Evolutionary conservation across 2,888 invertebrate genomes (phyloP), one percentile per base, ranked within the genome.

Genomic region (Dasysyrphus albostriatus): DNA sequence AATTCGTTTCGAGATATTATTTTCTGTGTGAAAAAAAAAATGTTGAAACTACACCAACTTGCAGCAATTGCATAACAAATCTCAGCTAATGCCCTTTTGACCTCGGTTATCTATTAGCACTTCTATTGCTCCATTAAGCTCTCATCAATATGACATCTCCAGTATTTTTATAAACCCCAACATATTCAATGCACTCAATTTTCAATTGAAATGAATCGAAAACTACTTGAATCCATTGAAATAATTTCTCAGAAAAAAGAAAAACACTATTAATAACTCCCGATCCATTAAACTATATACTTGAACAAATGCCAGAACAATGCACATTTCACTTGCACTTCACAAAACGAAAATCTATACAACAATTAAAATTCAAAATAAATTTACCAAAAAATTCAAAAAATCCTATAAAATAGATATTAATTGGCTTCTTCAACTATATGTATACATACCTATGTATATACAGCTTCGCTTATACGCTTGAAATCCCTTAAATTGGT

Each of bases 351-450:
- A n/a, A 69, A 29, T 69, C 54, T 14, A 69, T 54, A 69, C 10
- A 39, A n/a, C 49, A 14, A 54, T 69, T 69, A 29, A 54, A 39
- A 39, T n/a, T 29, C 37, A 51, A 51, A 51, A 51, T n/a, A 39
- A 67, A 24, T 24, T 24, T 16, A 37, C 19, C 9, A 5, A 42
- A 29, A 44, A 14, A 58, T n/a, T 3, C 32, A 32, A 61, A 39
- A 6, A 19, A 49, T 16, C 16, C 19, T 39, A 47, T 37, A 51
- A 80, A 67, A 58, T 44, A n/a, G n/a, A 47, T 69, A 63, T 56
- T 72, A 82, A 77, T 82, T 82, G 82, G 58, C 72, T 82, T 67
- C 58, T 63, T 58, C 49, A 72, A 51, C 69, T 42, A 47, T 47
- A 14, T 24, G 2, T 14, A 12, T 14, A 24, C 42, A 24, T 2